Evolutionary conservation across 2,888 invertebrate genomes (phyloP).

Genomic region (Sinohyriopsis cumingii): DNA sequence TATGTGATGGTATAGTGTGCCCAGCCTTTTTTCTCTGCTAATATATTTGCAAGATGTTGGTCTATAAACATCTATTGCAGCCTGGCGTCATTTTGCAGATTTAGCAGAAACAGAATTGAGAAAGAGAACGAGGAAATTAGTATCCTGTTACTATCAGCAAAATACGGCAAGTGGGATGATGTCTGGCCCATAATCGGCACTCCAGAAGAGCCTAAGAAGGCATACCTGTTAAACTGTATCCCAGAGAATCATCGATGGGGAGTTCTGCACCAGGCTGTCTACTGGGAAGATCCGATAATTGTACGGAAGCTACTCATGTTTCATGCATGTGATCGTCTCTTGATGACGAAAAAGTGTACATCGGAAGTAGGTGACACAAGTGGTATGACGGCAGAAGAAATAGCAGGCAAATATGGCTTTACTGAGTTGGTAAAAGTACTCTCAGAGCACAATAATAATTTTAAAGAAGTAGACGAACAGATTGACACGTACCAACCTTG

Average conservation of each 20-base stretch:
- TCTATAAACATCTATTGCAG: no score
- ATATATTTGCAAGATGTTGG: no score
- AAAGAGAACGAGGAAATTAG: conserved; percentile 5
- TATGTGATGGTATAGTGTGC: no score
- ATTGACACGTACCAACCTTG: conserved; percentile 11
- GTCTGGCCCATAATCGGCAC: conserved; percentile 12
- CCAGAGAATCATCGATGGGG: conserved; percentile 20
- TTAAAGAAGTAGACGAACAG: background rate
- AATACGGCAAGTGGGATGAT: conserved; percentile 9
- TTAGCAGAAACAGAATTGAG: background rate
- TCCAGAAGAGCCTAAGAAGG: conserved; percentile 7
- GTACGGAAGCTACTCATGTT: conserved; percentile 7
- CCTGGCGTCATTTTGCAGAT: no score
- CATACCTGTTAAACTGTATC: conserved; percentile 12
- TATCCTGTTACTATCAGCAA: conserved; percentile 9
- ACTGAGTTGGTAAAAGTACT: conserved; percentile 5
- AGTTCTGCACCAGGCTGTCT: conserved; percentile 17
- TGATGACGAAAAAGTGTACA: conserved; percentile 10
- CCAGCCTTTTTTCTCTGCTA: no score
- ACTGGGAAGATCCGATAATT: conserved; percentile 5
- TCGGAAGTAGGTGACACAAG: background rate
- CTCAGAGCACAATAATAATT: background rate
- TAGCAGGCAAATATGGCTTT: conserved; percentile 12
- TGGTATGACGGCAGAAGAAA: conserved; percentile 11
- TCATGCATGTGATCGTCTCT: conserved; percentile 5